Evolutionary conservation across 2,797 vertebrate genomes (phyloP).

Genomic region (Gallinago nigripennis): DNA sequence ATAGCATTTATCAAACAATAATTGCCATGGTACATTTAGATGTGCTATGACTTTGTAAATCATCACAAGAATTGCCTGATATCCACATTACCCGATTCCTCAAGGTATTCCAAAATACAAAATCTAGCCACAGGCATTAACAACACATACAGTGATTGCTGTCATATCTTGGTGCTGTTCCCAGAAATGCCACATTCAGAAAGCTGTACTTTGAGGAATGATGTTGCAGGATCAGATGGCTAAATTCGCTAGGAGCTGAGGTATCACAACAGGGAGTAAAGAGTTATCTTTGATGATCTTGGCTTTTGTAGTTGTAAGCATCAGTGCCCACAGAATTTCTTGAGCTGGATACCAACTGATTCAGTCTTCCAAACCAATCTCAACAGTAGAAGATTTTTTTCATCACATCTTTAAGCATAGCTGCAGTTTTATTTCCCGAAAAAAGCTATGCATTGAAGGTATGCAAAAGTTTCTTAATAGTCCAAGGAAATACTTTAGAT

Average conservation of each 20-base stretch:
- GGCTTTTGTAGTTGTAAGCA: not conserved
- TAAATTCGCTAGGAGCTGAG: slow-evolving; percentile 16
- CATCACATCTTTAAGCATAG: not conserved
- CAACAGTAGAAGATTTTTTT: not conserved
- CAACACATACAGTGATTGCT: slow-evolving; percentile 21
- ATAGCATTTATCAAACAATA: not conserved
- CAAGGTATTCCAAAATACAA: slow-evolving; percentile 4
- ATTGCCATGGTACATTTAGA: not conserved
- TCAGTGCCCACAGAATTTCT: not conserved
- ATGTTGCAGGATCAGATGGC: slow-evolving; percentile 34
- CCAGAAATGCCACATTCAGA: slow-evolving; percentile 53
- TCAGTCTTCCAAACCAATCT: not conserved
- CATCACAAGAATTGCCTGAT: not conserved
- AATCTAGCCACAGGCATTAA: slow-evolving; percentile 40
- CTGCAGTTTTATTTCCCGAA: not conserved
- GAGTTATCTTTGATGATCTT: not conserved
- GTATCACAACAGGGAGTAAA: not conserved
- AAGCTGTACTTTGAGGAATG: slow-evolving; percentile 27
- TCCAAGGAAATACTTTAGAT: not conserved
- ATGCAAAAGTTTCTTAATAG: not conserved
- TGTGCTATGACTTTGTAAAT: not conserved
- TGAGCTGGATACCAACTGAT: not conserved
- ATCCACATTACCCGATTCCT: not conserved
- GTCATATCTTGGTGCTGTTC: slow-evolving; percentile 50
- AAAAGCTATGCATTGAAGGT: not conserved